Percentiles rank a stretch among this genome's conserved stretches.
phyloP scores from a whole-genome alignment of 2,113 vertebrate genomes.

The Meriones unguiculatus region DNA sequence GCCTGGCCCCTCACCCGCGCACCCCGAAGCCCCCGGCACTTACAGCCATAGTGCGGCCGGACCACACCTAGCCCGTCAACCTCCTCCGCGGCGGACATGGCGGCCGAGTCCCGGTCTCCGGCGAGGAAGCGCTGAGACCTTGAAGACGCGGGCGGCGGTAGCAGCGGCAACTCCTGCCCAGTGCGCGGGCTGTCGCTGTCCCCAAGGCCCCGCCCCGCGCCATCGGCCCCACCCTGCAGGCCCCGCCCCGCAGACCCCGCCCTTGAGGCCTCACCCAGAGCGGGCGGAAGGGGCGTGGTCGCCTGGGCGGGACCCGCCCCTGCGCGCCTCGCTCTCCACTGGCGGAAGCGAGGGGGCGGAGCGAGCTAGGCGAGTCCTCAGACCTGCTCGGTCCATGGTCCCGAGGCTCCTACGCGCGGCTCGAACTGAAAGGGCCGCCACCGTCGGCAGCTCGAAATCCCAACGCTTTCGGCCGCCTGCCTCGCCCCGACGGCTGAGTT shows the following conservation, averaged over 20 bases:
- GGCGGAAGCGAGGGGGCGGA: conserved; percentile 3
- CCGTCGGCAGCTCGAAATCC: neutral
- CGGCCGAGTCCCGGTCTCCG: conserved; percentile 63
- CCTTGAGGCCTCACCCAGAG: neutral
- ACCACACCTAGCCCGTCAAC: conserved; percentile 82
- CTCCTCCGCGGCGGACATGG: conserved; percentile 88
- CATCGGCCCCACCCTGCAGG: conserved; percentile 4
- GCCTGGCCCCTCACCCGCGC: neutral
- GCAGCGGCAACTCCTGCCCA: conserved; percentile 75
- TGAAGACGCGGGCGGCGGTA: conserved; percentile 13
- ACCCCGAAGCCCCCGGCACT: conserved; percentile 76
- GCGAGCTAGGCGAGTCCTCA: neutral
- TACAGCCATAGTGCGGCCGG: conserved; percentile 90
- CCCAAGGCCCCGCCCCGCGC: conserved; percentile 33
- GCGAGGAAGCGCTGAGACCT: conserved; percentile 58
- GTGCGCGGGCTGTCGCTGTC: conserved; percentile 53
- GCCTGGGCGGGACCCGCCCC: neutral
- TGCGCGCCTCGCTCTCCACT: neutral
- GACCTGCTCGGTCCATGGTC: rapidly evolving
- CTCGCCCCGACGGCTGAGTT: neutral
- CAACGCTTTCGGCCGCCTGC: neutral
- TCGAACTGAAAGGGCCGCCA: neutral
- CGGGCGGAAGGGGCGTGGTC: conserved; percentile 63
- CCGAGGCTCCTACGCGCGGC: neutral
- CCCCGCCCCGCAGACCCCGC: neutral